Base-by-base conservation (phyloP, 2,113 vertebrate genomes). In the Theristicus caerulescens region DNA sequence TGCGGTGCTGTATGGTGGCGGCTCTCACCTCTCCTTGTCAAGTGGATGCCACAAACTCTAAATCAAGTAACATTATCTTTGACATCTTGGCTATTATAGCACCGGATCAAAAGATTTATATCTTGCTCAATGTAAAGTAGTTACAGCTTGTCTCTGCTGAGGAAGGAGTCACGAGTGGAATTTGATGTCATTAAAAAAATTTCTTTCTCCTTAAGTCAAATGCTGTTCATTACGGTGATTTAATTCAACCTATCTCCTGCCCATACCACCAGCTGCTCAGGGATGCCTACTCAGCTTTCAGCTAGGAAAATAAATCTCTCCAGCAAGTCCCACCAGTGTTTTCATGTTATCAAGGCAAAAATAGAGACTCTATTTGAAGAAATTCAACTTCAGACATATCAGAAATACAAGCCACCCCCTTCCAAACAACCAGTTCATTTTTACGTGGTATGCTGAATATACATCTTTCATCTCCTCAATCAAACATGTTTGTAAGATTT, bases 231-330 rank as follows among this genome's bases (percentile, higher is more conserved):
- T 78, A 46, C 25, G 20, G 76, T 78, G 86, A 86, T 90, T 90
- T 92, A 90, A 73, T 88, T 86, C 47, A 94, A 40, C 24, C n/a
- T 88, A 71, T 84, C 86, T 91, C 65, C 65, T 88, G 32, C 88
- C 55, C 72, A 78, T 90, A 88, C 88, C 82, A 92, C 86, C 61
- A 84, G 88, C 83, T 82, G 94, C 55, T 91, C 82, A 90, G 86
- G 74, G 94, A 93, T 93, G 86, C 65, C 80, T 93, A 79, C 72
- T 96, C 88, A 86, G 79, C 72, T 93, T 94, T 95, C 82, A 89
- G 58, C 22, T 62, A 86, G 79, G 47, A 73, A 92, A 96, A 95
- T 67, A 78, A 81, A 93, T 80, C 79, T 65, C 66, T 64, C 21
- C 49, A 84, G 38, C 77, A 84, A 91, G 73, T 87, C 69, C 52